Evolutionary conservation across 2,888 invertebrate genomes (phyloP).

Genomic region (Acronicta aceris): DNA sequence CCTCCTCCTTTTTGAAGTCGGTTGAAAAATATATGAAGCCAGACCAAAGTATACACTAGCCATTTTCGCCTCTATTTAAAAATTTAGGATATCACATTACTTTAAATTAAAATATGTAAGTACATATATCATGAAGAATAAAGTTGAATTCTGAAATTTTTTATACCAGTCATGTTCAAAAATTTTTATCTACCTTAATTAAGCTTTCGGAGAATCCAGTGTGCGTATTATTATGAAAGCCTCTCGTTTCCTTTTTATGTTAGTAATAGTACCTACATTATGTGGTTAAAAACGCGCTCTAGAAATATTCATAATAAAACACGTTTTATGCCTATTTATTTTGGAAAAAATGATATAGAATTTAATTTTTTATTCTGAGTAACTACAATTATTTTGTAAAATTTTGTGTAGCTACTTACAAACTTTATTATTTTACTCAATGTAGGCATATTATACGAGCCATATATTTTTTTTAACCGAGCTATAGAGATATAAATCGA

Average conservation of each 20-base stretch:
- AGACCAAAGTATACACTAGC: too few species aligned
- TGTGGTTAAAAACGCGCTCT: slow-evolving; percentile 21
- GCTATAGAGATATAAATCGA: too few species aligned
- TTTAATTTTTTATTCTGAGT: too few species aligned
- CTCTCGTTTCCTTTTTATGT: slow-evolving; percentile 15
- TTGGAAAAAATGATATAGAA: too few species aligned
- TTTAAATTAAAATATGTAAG: neutral
- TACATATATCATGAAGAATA: neutral
- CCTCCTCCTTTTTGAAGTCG: too few species aligned
- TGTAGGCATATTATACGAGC: too few species aligned
- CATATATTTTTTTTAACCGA: too few species aligned
- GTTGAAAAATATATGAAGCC: too few species aligned
- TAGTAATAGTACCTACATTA: slow-evolving; percentile 5
- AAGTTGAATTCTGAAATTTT: slow-evolving; percentile 4
- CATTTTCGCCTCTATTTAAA: neutral
- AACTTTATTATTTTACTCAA: too few species aligned
- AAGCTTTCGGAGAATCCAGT: slow-evolving; percentile 31
- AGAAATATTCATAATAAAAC: slow-evolving; percentile 21
- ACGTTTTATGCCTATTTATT: too few species aligned
- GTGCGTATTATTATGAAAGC: slow-evolving; percentile 17
- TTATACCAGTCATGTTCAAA: slow-evolving; percentile 15
- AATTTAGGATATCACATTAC: neutral
- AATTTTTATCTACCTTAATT: slow-evolving; percentile 32
- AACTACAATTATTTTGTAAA: too few species aligned
- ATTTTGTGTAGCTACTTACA: too few species aligned